A percentile compares a stretch with the other conserved stretches of the same genome.
Evolutionary conservation across 2,113 vertebrate genomes (phyloP).

Genomic region (Albula goreensis): DNA sequence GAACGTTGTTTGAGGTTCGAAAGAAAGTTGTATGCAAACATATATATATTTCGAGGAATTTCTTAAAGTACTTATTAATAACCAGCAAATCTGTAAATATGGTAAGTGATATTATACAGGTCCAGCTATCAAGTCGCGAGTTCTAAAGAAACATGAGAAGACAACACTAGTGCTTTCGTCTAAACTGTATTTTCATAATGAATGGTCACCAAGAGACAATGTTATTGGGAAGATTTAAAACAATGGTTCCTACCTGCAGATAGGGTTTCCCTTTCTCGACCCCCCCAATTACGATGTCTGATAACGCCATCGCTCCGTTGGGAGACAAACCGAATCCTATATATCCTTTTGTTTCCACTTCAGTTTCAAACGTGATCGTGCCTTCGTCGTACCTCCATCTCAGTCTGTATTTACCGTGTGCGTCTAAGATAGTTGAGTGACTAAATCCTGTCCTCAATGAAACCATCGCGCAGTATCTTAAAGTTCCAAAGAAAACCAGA

Average conservation of each 20-base stretch:
- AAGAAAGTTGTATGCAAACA: no score
- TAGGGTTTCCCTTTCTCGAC: constrained; percentile 77
- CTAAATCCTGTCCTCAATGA: constrained; percentile 45
- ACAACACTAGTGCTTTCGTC: no score
- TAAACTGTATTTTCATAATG: background rate
- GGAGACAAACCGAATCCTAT: constrained; percentile 83
- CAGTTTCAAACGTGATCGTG: constrained; percentile 70
- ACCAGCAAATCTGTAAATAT: no score
- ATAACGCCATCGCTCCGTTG: constrained; percentile 76
- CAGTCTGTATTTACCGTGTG: constrained; percentile 68
- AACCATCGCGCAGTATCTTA: constrained; percentile 22
- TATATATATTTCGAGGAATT: no score
- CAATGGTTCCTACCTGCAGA: constrained; percentile 69
- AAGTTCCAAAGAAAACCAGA: constrained; percentile 36
- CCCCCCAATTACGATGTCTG: constrained; percentile 81
- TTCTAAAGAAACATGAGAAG: background rate
- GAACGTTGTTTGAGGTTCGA: no score
- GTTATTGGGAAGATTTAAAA: background rate
- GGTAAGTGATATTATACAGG: no score
- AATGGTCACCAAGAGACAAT: background rate
- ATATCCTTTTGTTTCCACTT: constrained; percentile 80
- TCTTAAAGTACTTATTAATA: no score
- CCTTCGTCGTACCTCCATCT: constrained; percentile 68
- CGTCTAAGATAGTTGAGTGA: constrained; percentile 72
- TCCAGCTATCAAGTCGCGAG: background rate